These are phyloP conservation scores for Solenopsis fugax DNA, from an alignment of 1,140 invertebrate genomes.

Conservation along the genomic window DNA sequence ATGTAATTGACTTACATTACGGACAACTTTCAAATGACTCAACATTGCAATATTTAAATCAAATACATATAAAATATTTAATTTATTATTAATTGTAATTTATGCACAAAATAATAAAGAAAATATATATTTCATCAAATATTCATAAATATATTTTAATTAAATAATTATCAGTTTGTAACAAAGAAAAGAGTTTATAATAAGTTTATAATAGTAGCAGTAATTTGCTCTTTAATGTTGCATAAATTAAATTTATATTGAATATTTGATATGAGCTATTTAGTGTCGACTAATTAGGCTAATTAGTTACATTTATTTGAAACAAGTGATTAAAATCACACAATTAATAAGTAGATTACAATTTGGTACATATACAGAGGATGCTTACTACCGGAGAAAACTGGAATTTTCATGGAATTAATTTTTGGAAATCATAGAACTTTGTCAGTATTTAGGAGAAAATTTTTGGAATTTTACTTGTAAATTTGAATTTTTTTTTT, in stretches of 20 bases:
- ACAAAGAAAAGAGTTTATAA: not conserved
- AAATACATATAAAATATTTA: not conserved
- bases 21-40: not conserved
- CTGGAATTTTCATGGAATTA: too few species aligned
- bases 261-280: slow-evolving; percentile 8
- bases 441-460: too few species aligned
- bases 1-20: not conserved
- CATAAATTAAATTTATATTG: not conserved
- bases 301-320: slow-evolving; percentile 32
- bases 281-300: slow-evolving; percentile 14
- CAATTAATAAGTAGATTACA: slow-evolving; percentile 40
- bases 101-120: not conserved
- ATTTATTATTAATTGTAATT: not conserved
- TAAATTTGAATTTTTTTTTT: too few species aligned
- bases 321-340: not conserved
- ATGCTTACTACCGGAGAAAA: too few species aligned
- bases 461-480: too few species aligned
- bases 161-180: slow-evolving; percentile 4
- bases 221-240: not conserved
- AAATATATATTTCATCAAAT: not conserved
- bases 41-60: not conserved
- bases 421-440: too few species aligned
- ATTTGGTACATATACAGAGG: not conserved
- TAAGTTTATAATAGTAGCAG: not conserved
- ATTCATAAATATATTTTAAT: not conserved